phyloP scores from a whole-genome alignment of 1,140 invertebrate species.

The Drosophila ogumai region DNA sequence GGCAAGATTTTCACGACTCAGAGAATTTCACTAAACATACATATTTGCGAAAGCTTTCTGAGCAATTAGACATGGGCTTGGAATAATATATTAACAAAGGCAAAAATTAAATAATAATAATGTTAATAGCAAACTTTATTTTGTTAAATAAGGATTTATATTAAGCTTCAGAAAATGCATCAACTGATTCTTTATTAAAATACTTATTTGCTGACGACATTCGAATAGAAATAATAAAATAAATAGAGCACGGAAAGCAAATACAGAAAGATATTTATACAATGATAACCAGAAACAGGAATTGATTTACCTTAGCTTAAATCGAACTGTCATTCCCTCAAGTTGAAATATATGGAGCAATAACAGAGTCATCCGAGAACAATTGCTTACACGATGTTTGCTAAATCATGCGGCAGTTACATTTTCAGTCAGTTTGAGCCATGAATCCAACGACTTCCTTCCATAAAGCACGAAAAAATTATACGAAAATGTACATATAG shows the following conservation, averaged over 20 bases:
- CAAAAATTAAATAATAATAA: background rate
- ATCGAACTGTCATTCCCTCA: conserved; percentile 6
- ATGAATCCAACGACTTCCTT: conserved; percentile 39
- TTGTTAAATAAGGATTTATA: background rate
- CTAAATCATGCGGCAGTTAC: conserved; percentile 33
- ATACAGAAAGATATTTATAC: background rate
- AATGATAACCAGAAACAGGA: conserved; percentile 1
- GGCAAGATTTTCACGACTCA: conserved; percentile 6
- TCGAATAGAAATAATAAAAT: background rate
- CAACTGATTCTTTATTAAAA: background rate
- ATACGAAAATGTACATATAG: conserved; percentile 33
- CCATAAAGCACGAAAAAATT: conserved; percentile 24
- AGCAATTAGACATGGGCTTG: conserved; percentile 11
- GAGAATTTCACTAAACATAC: conserved; percentile 2
- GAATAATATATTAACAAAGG: conserved; percentile 12
- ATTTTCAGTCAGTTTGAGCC: conserved; percentile 37
- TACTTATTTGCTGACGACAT: background rate
- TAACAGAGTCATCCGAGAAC: conserved; percentile 26
- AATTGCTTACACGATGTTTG: conserved; percentile 33
- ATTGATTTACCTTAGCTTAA: conserved; percentile 3
- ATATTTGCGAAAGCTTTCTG: background rate
- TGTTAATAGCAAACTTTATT: background rate
- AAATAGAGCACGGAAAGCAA: background rate
- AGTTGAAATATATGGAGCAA: conserved; percentile 4
- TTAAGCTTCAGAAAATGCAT: background rate